A percentile compares a stretch with the other conserved stretches of the same genome.
phyloP scores from a whole-genome alignment of 2,888 invertebrate species.

The Drosophila heteroneura region DNA sequence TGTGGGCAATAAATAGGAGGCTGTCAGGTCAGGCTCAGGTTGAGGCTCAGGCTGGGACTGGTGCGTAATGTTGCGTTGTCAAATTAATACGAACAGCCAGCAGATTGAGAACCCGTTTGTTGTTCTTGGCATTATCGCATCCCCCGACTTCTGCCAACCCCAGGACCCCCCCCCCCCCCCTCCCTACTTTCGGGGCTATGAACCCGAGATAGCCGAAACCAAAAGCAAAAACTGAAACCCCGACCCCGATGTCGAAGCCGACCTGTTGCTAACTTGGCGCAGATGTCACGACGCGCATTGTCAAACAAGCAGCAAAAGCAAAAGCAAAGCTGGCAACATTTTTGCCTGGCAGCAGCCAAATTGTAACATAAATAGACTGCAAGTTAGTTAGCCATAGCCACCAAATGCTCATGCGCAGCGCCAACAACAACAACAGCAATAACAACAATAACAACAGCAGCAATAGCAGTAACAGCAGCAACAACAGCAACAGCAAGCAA shows the following conservation, averaged over 20 bases:
- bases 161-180: no score
- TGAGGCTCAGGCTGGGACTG: conserved; percentile 18
- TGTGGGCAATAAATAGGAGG: conserved; percentile 43
- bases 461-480: conserved; percentile 29
- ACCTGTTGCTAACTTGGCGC: conserved; percentile 68
- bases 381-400: conserved; percentile 73
- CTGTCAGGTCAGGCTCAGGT: conserved; percentile 21
- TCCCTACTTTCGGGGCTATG: neutral
- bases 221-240: conserved; percentile 22
- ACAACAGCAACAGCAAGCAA: conserved; percentile 29
- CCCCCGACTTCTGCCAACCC: neutral
- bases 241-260: conserved; percentile 36
- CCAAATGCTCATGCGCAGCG: conserved; percentile 78
- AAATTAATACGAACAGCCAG: conserved; percentile 62
- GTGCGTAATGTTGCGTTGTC: conserved; percentile 62
- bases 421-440: conserved; percentile 44
- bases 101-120: conserved; percentile 37
- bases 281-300: conserved; percentile 84
- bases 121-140: conserved; percentile 12
- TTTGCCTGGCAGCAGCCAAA: conserved; percentile 79
- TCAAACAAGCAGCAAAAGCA: conserved; percentile 67
- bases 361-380: conserved; percentile 78
- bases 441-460: conserved; percentile 26
- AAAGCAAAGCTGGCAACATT: conserved; percentile 69
- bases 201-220: conserved; percentile 25